Conservation (phyloP, 2,888 invertebrate genomes). For the Oeneis ivallda region DNA sequence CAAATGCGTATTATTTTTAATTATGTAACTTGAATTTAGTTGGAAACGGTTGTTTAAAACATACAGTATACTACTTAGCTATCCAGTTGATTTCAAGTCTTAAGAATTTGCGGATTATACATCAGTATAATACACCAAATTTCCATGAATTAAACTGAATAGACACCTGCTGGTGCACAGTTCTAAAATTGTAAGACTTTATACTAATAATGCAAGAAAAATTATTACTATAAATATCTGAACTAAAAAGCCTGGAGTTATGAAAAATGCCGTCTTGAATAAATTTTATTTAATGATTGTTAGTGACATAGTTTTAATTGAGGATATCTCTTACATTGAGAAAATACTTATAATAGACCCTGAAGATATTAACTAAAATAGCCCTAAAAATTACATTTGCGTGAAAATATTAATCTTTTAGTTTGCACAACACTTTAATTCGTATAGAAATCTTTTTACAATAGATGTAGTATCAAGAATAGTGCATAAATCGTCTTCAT, state of each 20-base stretch:
- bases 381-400: conserved; percentile 20
- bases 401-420: conserved; percentile 22
- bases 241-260: not conserved
- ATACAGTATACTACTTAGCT: not conserved
- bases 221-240: not conserved
- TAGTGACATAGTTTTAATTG: too few species aligned
- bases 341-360: too few species aligned
- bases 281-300: not conserved
- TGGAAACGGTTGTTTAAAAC: not conserved
- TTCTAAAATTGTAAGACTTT: not conserved
- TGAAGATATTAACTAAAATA: conserved; percentile 15
- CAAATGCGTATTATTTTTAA: too few species aligned
- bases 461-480: conserved; percentile 77
- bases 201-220: not conserved
- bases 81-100: not conserved
- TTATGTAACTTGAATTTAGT: too few species aligned
- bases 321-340: too few species aligned
- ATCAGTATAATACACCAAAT: conserved; percentile 9
- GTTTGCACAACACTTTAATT: conserved; percentile 45
- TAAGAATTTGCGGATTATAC: not conserved
- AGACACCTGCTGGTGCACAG: not conserved
- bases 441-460: conserved; percentile 68
- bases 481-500: conserved; percentile 39
- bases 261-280: not conserved
- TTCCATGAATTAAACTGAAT: not conserved